These are phyloP conservation scores for Limnothrissa miodon DNA, from an alignment of 2,113 vertebrate genomes.

Conservation along the genomic window DNA sequence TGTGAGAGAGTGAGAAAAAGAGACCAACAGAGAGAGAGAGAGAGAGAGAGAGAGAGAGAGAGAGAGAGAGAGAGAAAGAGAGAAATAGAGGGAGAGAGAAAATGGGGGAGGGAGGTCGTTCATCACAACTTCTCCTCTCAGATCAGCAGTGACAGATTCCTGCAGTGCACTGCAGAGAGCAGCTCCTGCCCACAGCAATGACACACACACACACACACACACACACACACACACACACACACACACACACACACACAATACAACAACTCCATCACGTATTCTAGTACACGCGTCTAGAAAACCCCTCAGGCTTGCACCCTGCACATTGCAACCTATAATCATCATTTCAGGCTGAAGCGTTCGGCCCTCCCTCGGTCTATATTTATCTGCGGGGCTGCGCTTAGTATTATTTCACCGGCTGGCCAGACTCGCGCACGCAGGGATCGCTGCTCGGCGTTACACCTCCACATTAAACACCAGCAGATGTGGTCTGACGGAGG, in stretches of 20 bases:
- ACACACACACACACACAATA: background rate
- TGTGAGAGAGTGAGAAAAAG: background rate
- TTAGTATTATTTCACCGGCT: background rate
- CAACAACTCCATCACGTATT: background rate
- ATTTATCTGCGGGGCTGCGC: background rate
- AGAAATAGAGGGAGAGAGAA: background rate
- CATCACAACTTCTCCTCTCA: background rate
- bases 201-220: slow-evolving; percentile 12
- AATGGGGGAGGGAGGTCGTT: background rate
- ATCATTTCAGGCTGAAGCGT: background rate
- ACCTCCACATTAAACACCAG: background rate
- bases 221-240: slow-evolving; percentile 2
- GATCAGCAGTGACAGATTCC: slow-evolving; percentile 24
- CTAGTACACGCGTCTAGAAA: background rate
- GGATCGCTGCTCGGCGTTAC: background rate
- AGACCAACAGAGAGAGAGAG: no score
- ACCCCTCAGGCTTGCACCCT: background rate
- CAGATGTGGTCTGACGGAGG: background rate
- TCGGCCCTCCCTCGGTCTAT: background rate
- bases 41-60: background rate
- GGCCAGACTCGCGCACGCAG: background rate
- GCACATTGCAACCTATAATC: background rate
- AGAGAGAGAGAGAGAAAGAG: background rate
- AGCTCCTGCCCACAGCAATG: background rate
- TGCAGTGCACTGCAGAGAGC: slow-evolving; percentile 10